A percentile compares a stretch with the other conserved stretches of the same genome.
Conservation (phyloP, 92 coral and sea anemone genomes). For the Diadumene lineata region DNA sequence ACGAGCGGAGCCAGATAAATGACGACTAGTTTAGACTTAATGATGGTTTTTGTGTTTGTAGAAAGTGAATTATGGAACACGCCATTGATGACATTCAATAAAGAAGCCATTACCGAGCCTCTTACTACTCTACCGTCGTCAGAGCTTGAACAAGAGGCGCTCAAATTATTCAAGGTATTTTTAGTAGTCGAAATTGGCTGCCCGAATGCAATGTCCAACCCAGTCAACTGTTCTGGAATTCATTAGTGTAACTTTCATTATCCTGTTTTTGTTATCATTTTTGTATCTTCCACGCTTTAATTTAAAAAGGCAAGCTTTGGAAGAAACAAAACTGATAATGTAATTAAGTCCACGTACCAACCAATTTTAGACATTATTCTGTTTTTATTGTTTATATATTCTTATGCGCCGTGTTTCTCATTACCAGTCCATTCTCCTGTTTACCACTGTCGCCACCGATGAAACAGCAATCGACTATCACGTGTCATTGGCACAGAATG, state of each 20-base stretch:
- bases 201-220: no score
- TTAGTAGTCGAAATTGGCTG: no score
- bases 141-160: constrained; percentile 82
- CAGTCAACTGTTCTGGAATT: no score
- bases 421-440: constrained; percentile 80
- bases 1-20: no score
- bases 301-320: not conserved
- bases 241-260: no score
- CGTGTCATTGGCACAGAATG: constrained; percentile 99
- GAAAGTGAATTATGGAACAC: constrained; percentile 91
- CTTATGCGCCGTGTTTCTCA: no score
- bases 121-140: constrained; percentile 92
- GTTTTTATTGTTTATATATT: no score
- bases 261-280: not conserved
- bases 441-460: constrained; percentile 85
- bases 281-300: not conserved
- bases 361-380: no score
- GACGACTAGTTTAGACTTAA: no score
- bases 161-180: constrained; percentile 88
- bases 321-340: no score
- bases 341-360: no score
- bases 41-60: constrained; percentile 44
- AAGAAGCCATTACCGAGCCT: constrained; percentile 78
- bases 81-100: constrained; percentile 69
- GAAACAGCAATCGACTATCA: constrained; percentile 95